Conservation (phyloP, 2,888 invertebrate species). For the Elmis aenea region DNA sequence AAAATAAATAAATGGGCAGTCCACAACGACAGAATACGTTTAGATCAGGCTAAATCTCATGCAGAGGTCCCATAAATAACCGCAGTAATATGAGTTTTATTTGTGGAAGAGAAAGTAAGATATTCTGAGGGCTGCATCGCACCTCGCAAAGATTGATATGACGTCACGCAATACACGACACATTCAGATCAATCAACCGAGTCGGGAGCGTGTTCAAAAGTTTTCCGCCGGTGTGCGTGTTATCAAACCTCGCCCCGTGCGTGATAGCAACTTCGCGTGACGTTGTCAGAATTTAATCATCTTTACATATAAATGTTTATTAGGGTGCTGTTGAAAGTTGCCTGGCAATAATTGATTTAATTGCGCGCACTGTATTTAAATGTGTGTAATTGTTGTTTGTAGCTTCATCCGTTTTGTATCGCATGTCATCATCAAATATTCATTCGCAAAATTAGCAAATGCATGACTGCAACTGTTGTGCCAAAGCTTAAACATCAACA, state of each 20-base stretch:
- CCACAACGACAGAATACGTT: conserved; percentile 19
- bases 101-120: conserved; percentile 32
- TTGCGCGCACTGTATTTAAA: too few species aligned
- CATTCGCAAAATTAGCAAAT: too few species aligned
- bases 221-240: conserved; percentile 17
- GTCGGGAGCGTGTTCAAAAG: conserved; percentile 25
- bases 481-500: too few species aligned
- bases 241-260: conserved; percentile 14
- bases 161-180: conserved; percentile 35
- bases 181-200: conserved; percentile 32
- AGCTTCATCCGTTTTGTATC: too few species aligned
- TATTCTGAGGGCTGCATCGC: conserved; percentile 31
- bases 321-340: conserved; percentile 20
- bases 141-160: conserved; percentile 34
- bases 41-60: conserved; percentile 35
- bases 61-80: conserved; percentile 37
- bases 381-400: too few species aligned
- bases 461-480: too few species aligned
- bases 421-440: too few species aligned
- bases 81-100: conserved; percentile 36
- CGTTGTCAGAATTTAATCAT: conserved; percentile 25
- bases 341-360: conserved; percentile 24
- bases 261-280: conserved; percentile 21
- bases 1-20: conserved; percentile 21
- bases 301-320: conserved; percentile 21